These are phyloP conservation scores for Drosophila insularis DNA, from an alignment of 1,140 invertebrate species.

Conservation along the genomic window DNA sequence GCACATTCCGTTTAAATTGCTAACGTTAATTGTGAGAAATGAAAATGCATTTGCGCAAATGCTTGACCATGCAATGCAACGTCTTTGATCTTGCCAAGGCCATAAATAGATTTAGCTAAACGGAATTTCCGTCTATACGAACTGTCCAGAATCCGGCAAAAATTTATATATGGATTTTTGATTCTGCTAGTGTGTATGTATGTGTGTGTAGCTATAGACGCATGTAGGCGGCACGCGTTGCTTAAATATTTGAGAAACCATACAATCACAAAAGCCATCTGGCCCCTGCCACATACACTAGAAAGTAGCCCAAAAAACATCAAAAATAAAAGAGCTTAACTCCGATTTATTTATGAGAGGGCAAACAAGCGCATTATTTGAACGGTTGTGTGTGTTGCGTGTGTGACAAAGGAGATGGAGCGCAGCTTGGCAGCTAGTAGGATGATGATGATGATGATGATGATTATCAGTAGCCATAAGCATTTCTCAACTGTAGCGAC, in stretches of 20 bases:
- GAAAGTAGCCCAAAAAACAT: slow-evolving; percentile 25
- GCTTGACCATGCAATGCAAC: not conserved
- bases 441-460: not conserved
- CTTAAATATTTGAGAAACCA: slow-evolving; percentile 65
- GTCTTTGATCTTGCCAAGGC: slow-evolving; percentile 37
- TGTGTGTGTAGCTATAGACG: not conserved
- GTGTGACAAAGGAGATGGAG: slow-evolving; percentile 29
- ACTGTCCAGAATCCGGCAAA: not conserved
- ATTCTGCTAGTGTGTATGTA: no score
- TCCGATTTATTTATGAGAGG: slow-evolving; percentile 72
- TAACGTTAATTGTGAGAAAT: not conserved
- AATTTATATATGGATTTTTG: not conserved
- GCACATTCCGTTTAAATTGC: not conserved
- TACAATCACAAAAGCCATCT: slow-evolving; percentile 48
- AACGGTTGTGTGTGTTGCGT: slow-evolving; percentile 55
- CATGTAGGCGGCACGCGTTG: slow-evolving; percentile 15
- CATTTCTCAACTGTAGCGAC: slow-evolving; percentile 42
- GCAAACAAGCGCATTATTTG: slow-evolving; percentile 79
- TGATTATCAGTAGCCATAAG: no score
- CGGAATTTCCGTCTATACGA: slow-evolving; percentile 11
- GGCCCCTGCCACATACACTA: slow-evolving; percentile 22
- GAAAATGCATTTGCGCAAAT: slow-evolving; percentile 7
- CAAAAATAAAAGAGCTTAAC: slow-evolving; percentile 35
- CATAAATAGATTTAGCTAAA: slow-evolving; percentile 32
- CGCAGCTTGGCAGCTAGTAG: not conserved